Percentiles rank a stretch among this genome's conserved stretches.
Conservation (phyloP, 1,140 invertebrate species). For the Pissodes strobi region DNA sequence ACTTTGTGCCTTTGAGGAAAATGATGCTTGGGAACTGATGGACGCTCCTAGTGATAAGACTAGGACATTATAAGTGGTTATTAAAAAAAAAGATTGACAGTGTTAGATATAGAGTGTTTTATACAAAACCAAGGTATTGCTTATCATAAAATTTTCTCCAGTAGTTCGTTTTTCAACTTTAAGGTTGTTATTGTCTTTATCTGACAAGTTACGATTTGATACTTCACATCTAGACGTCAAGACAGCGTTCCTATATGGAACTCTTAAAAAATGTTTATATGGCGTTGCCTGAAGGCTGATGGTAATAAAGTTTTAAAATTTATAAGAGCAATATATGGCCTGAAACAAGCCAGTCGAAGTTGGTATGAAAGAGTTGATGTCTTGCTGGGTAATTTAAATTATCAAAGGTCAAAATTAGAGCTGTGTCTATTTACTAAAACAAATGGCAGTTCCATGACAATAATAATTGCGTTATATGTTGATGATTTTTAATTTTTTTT, state of each 20-base stretch:
- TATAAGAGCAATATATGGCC: slow-evolving; percentile 48
- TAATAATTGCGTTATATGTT: slow-evolving; percentile 52
- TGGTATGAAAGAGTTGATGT: slow-evolving; percentile 45
- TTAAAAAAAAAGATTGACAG: no score
- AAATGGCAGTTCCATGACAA: slow-evolving; percentile 33
- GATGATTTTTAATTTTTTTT: slow-evolving; percentile 51
- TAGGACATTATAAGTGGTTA: no score
- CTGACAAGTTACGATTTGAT: not conserved
- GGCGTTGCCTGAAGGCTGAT: not conserved
- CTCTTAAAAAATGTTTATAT: no score
- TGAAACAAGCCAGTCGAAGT: slow-evolving; percentile 43
- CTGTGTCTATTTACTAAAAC: slow-evolving; percentile 50
- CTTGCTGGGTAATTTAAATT: slow-evolving; percentile 40
- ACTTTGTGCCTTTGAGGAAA: no score
- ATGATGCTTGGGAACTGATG: no score
- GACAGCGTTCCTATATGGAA: no score
- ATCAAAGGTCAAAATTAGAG: slow-evolving; percentile 42
- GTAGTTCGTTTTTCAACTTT: not conserved
- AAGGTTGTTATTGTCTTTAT: no score
- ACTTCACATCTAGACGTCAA: not conserved
- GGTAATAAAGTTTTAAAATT: slow-evolving; percentile 49
- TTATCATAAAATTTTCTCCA: no score
- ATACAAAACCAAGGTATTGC: no score
- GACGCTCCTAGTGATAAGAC: no score
- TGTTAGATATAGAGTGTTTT: no score